A percentile compares a stretch with the other conserved stretches of the same genome.
Conservation (phyloP, 2,797 vertebrate species). For the Melanotaenia boesemani region DNA sequence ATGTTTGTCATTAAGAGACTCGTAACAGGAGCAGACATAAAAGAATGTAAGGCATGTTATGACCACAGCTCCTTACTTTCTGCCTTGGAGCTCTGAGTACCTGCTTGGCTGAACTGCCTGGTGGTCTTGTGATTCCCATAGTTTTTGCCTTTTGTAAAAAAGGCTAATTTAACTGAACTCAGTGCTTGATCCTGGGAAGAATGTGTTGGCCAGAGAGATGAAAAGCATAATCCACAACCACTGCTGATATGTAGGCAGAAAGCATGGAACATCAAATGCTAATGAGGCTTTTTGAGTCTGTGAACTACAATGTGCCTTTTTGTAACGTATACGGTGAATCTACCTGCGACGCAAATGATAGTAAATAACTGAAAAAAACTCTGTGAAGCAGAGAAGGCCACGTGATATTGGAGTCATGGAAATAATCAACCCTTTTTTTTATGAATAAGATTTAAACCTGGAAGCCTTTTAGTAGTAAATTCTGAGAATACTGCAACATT, state of each 20-base stretch:
- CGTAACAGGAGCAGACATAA: slow-evolving; percentile 34
- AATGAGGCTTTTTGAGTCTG: slow-evolving; percentile 9
- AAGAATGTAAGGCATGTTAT: slow-evolving; percentile 66
- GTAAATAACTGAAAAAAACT: neutral
- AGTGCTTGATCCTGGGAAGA: slow-evolving; percentile 82
- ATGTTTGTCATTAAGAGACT: slow-evolving; percentile 20
- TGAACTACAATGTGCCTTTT: slow-evolving; percentile 3
- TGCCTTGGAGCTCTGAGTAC: slow-evolving; percentile 58
- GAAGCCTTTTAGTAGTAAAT: slow-evolving; percentile 1
- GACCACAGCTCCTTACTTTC: slow-evolving; percentile 59
- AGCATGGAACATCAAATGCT: slow-evolving; percentile 48
- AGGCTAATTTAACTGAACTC: slow-evolving; percentile 83
- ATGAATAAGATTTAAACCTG: neutral
- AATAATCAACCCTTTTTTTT: slow-evolving; percentile 4
- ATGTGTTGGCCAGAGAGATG: slow-evolving; percentile 80
- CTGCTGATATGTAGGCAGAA: slow-evolving; percentile 56
- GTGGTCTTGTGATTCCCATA: slow-evolving; percentile 80
- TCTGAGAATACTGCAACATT: neutral
- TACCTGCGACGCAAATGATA: neutral
- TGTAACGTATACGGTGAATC: neutral
- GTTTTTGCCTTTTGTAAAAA: slow-evolving; percentile 79
- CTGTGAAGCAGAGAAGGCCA: neutral
- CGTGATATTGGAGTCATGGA: neutral
- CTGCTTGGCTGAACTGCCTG: slow-evolving; percentile 67
- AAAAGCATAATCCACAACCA: slow-evolving; percentile 81